Conservation (phyloP, 35 echinoderm and acorn worm species). For the Chiridota heheva region DNA sequence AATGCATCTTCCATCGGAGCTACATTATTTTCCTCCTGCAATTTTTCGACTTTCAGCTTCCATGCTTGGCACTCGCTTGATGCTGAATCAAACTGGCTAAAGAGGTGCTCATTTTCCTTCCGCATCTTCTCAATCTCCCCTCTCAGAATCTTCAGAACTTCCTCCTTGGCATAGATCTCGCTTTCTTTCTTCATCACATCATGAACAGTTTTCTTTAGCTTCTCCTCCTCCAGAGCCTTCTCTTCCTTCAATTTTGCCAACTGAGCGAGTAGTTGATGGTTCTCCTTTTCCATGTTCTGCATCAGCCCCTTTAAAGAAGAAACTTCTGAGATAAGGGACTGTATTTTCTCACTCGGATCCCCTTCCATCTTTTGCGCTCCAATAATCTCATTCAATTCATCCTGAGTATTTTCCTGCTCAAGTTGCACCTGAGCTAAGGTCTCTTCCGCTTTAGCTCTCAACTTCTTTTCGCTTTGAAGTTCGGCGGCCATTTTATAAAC, state of each 20-base stretch:
- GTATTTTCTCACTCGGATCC: no score
- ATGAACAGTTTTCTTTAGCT: not conserved
- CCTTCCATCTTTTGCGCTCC: no score
- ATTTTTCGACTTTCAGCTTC: constrained; percentile 21
- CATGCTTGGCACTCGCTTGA: not conserved
- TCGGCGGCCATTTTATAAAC: constrained; percentile 7
- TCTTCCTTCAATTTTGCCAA: no score
- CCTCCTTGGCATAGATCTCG: constrained; percentile 30
- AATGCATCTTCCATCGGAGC: not conserved
- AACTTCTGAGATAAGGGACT: no score
- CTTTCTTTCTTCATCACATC: not conserved
- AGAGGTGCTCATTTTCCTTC: constrained; percentile 35
- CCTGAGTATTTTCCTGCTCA: no score
- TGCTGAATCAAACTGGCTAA: constrained; percentile 10
- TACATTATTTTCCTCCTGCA: not conserved
- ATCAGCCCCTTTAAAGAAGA: no score
- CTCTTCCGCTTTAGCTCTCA: constrained; percentile 12
- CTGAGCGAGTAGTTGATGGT: no score
- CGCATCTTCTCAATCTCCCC: constrained; percentile 18
- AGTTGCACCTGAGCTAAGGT: no score
- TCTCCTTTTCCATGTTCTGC: no score
- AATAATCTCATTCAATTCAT: no score
- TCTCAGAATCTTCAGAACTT: constrained; percentile 29
- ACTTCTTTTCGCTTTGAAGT: constrained; percentile 12
- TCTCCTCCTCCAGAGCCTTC: not conserved